These are phyloP conservation scores for Parnassius smintheus DNA, from an alignment of 2,888 invertebrate genomes.

Conservation along the genomic window DNA sequence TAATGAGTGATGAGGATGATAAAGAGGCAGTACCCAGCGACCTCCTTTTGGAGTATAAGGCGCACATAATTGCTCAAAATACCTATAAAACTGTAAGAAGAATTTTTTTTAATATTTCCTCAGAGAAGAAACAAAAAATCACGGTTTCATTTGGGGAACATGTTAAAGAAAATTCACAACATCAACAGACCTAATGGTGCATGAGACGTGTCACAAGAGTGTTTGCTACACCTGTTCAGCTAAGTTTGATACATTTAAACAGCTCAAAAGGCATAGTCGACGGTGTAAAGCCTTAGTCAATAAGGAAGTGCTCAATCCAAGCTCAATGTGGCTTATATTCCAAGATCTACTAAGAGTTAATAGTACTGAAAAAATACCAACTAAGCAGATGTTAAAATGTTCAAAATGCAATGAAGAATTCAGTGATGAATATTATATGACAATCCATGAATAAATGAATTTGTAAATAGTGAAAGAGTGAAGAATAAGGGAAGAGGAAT, in stretches of 20 bases:
- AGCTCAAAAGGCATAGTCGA: conserved; percentile 50
- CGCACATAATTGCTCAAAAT: too few relatives aligned
- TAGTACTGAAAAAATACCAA: conserved; percentile 9
- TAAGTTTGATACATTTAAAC: conserved; percentile 54
- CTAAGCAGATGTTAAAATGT: conserved; percentile 36
- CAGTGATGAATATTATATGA: conserved; percentile 47
- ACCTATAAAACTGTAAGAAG: too few relatives aligned
- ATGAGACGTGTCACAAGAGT: conserved; percentile 65
- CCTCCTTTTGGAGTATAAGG: too few relatives aligned
- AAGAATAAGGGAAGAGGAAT: conserved; percentile 18
- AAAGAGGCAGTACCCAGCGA: too few relatives aligned
- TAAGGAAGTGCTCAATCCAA: conserved; percentile 42
- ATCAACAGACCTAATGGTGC: conserved; percentile 66
- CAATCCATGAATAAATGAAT: conserved; percentile 50
- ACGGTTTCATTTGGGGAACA: too few relatives aligned
- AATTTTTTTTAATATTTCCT: too few relatives aligned
- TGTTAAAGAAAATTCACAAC: conserved; percentile 41
- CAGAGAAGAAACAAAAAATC: too few relatives aligned
- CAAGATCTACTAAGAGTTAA: not conserved
- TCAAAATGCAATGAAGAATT: conserved; percentile 42
- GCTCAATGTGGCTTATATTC: conserved; percentile 27
- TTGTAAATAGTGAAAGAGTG: conserved; percentile 29
- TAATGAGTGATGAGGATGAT: too few relatives aligned
- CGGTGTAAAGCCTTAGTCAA: conserved; percentile 45
- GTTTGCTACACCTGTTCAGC: conserved; percentile 60